Base-by-base conservation (phyloP, 2,888 invertebrate genomes). In the Drosophila meridiana region DNA sequence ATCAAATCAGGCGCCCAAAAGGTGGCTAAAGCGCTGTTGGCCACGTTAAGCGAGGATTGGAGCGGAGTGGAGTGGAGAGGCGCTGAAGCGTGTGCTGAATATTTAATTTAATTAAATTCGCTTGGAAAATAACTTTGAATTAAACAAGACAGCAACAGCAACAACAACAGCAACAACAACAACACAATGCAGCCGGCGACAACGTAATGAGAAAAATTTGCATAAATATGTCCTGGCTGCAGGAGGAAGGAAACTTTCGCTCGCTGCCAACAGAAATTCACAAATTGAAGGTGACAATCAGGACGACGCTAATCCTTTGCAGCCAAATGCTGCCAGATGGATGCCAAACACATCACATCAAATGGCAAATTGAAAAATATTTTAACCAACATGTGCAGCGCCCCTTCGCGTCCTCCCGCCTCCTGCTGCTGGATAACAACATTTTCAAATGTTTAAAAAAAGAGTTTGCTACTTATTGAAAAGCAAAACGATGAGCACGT, bases 31-130 rank as follows among this genome's bases (percentile, higher is more conserved):
- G 20, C 30, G 30, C 28, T 55, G 69, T 55, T 48, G 58, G 63
- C 61, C 52, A 65, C 42, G 68, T 61, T 63, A 52, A 50, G 42
- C 48, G 58, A 20, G 28, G 47, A 20, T 14, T 6, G 20, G 14
- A 38, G 28, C 28, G 36, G 47, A 20, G 20, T 6, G 20, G 14
- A 38, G 28, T 32, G 36, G 50, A 34, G 45, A 56, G 58, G 40
- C 64, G 64, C 59, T 72, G 59, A 71, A 68, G 80, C 87, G 87
- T 89, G 87, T 79, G 82, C 57, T 85, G 87, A 80, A 85, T 89
- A 83, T 82, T 71, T 85, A 89, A 88, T 87, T 88, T 89, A 88
- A 88, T 88, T 89, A 87, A 89, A 89, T 88, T 89, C 83, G 78
- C 87, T 83, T 76, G 73, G 81, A 78, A 87, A 89, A 89, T 89